Base-by-base conservation (phyloP, 2,888 invertebrate genomes). In the Bombylius major region DNA sequence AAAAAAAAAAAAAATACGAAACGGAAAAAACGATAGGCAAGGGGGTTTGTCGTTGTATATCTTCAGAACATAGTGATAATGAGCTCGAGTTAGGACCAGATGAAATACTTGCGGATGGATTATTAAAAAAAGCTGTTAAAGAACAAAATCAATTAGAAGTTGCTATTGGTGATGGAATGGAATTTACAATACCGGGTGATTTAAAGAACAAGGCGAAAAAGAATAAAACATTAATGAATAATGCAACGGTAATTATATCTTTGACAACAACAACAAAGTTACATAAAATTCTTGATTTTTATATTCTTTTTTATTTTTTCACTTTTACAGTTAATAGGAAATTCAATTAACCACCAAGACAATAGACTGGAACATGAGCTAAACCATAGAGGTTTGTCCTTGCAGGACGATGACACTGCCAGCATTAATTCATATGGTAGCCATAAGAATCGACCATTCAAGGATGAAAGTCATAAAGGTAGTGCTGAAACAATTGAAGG, bases 401-500 rank as follows among this genome's bases (percentile, higher is more conserved):
- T 82, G 73, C 81, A 82, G 79, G 85, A 85, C 67, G 86, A 86
- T 67, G 86, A 86, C 75, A 84, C 84, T 71, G 84, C 85, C 68
- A 92, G 91, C 78, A 89, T 89, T 76, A 90, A 90, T 77, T 92
- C 92, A 53, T 91, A 91, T 70, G 91, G 91, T 67, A 92, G 92
- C 75, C 91, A 92, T 76, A 90, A 90, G 75, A 88, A 91, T 73
- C 82, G 90, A 68, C 84, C 86, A 61, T 89, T 87, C 71, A 90
- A 90, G 77, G 89, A 89, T 69, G 89, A 90, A 75, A 92, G 91
- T 76, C 92, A 92, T 73, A 91, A 90, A 77, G 89, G 89, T 59
- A 90, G 91, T 68, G 83, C 86, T 63, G 89, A 90, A 69, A 86
- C 88, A 59, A 80, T 89, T 71, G 88, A 91, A 64, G 88, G 88